Evolutionary conservation across 2,888 invertebrate species (phyloP), one percentile per base, ranked within the genome.

Genomic region (Pollenia angustigena): DNA sequence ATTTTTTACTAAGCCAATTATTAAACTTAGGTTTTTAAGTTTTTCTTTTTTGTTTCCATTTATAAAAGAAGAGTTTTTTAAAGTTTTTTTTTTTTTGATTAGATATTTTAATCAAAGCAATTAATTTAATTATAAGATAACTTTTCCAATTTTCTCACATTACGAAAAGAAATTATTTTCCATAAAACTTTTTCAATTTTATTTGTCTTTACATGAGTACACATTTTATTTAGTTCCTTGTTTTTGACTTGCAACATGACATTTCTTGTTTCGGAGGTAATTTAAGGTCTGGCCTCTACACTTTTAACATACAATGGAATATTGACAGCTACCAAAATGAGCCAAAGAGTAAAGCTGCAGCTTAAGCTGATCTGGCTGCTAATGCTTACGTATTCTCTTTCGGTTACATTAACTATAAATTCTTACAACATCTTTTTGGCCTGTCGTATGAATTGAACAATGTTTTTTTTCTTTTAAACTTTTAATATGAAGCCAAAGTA

Each of bases 351-450:
- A 10, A 16, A 54, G 72, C 64, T 16, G 58, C 11, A 64, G 60
- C 48, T 76, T 54, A 62, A 60, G 56, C 48, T 71, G 62, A 76
- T 68, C 56, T 40, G 54, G 42, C 62, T 62, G 71, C 72, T 71
- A 69, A 71, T 64, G 79, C 82, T 82, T 79, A 58, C 50, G 68
- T 78, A 74, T 83, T 76, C 84, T 83, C 72, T 76, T 76, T 78
- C n/a, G 54, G 71, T 76, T 87, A 87, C 72, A 81, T 84, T 84
- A 87, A 75, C 83, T 60, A 87, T 87, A 87, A 84, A 87, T 87
- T 87, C 76, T 83, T 76, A 81, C 76, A 84, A 81, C 86, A 84
- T 62, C 80, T 44, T 82, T 74, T 69, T 79, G 81, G 74, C 62
- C 68, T 79, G 81, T 74, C 69, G 76, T 68, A 56, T 52, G 50